These are phyloP conservation scores for Cephus pygmeus DNA, from an alignment of 2,888 invertebrate species.

Conservation along the genomic window DNA sequence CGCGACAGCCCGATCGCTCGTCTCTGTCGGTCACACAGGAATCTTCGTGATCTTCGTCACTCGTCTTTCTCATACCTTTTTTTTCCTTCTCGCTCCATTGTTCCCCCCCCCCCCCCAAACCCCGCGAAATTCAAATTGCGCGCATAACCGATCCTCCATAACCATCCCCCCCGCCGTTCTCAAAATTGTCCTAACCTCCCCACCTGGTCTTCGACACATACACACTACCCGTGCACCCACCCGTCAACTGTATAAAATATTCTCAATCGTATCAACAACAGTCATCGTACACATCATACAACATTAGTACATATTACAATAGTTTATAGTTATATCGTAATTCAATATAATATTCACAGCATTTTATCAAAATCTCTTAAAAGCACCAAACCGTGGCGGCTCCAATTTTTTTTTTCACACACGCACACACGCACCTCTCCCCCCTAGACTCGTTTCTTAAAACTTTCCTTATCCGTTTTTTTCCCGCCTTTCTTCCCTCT, in stretches of 20 bases:
- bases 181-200: conserved; percentile 37
- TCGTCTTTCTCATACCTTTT: background rate
- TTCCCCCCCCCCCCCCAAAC: background rate
- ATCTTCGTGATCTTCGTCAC: background rate
- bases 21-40: conserved; percentile 15
- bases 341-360: conserved; percentile 66
- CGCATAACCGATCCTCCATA: conserved; percentile 20
- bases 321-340: conserved; percentile 59
- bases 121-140: background rate
- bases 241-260: conserved; percentile 65
- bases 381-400: conserved; percentile 60
- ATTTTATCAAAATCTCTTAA: conserved; percentile 66
- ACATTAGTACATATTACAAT: conserved; percentile 64
- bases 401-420: conserved; percentile 15
- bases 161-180: conserved; percentile 36
- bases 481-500: background rate
- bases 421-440: background rate
- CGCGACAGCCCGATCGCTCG: conserved; percentile 5
- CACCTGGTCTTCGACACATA: conserved; percentile 40
- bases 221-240: conserved; percentile 47
- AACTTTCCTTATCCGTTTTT: background rate
- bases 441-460: conserved; percentile 1
- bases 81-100: conserved; percentile 4
- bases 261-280: conserved; percentile 66
- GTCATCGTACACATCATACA: conserved; percentile 64